Base-by-base conservation (phyloP, 1,140 invertebrate genomes). In the Heliconius melpomene region DNA sequence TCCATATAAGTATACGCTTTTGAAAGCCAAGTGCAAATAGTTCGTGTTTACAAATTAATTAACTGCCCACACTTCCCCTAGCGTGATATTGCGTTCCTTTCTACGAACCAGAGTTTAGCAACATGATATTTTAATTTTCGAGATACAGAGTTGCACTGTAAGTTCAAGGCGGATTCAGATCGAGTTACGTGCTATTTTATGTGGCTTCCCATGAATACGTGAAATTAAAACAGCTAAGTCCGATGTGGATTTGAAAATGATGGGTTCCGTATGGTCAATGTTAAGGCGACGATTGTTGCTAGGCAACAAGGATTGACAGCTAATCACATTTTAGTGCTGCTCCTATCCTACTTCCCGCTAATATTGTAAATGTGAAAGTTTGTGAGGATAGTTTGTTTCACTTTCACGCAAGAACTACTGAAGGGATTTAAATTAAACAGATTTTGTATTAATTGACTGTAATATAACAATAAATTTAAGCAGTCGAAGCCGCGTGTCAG, bases 51-150 rank as follows among this genome's bases (percentile, higher is more conserved):
- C 52, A 77, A 77, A 77, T 77, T 77, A 77, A 77, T 77, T 77
- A 77, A 40, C 76, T 77, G 26, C 76, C 75, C 75, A 70, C 66
- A 66, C 66, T 72, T 70, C 78, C 50, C 52, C 40, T 57, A 75
- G 73, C 40, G 82, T 80, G 73, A 80, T 87, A 87, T 86, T 85
- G 76, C 82, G 84, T 85, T 84, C 82, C 84, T 66, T 90, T 89
- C 87, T 83, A 86, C 82, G 86, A 89, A 89, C 74, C 83, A 50
- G 71, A 85, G 81, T 85, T 84, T 80, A 79, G 89, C 77, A 91
- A 90, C 85, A 77, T 86, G 86, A 90, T 90, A 90, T 87, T 88
- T 88, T 86, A 80, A 86, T 80, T 87, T 86, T 84, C 82, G 70
- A 77, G 66, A 86, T 84, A 88, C 84, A 88, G 85, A 85, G 87